These are phyloP conservation scores for Pentamera pediparva DNA, from an alignment of 53 echinoderm and acorn worm species.

Conservation along the genomic window DNA sequence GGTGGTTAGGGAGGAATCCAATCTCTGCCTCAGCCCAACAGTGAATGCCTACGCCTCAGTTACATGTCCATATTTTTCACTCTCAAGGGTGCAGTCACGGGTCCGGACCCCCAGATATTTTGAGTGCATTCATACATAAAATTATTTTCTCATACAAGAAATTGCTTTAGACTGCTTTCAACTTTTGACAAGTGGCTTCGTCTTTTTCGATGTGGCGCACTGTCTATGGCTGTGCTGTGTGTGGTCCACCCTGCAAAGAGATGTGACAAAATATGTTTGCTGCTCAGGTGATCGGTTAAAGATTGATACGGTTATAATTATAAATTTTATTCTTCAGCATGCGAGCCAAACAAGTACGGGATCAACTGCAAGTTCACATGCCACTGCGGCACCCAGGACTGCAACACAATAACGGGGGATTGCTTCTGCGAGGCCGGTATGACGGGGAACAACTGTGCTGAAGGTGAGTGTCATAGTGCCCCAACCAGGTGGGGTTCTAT, in stretches of 20 bases:
- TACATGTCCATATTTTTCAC: no score
- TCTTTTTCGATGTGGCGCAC: not conserved
- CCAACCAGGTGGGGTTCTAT: no score
- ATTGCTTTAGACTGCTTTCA: no score
- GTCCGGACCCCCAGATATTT: no score
- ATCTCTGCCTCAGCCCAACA: no score
- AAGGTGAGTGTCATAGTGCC: slow-evolving; percentile 54
- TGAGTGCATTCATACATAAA: no score
- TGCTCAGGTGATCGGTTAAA: not conserved
- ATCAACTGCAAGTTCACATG: slow-evolving; percentile 89
- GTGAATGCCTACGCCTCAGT: no score
- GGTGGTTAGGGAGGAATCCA: no score
- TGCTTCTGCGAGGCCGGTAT: slow-evolving; percentile 91
- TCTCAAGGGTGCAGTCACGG: no score
- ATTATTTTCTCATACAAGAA: no score
- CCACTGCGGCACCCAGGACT: slow-evolving; percentile 83
- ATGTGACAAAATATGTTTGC: not conserved
- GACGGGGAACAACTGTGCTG: slow-evolving; percentile 76
- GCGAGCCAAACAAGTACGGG: slow-evolving; percentile 74
- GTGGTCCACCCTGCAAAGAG: not conserved
- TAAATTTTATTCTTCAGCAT: slow-evolving; percentile 43
- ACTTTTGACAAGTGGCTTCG: no score
- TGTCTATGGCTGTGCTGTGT: not conserved
- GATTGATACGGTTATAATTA: not conserved
- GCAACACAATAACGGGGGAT: slow-evolving; percentile 88